phyloP scores from a whole-genome alignment of 2,888 invertebrate genomes.

The Hydropsyche betteni region DNA sequence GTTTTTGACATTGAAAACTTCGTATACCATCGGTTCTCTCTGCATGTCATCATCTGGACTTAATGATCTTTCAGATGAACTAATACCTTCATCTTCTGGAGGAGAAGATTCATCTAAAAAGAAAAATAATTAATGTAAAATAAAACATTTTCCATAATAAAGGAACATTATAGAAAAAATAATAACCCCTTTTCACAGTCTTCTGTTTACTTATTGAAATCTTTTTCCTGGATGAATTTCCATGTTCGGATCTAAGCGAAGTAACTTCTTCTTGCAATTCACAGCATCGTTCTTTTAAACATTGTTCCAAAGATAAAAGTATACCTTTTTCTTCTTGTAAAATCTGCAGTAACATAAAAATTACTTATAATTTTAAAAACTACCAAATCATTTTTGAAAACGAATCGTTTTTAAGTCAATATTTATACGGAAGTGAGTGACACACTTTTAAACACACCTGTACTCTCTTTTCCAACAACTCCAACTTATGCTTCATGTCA shows the following conservation, averaged over 20 bases:
- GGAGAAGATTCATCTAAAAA: slow-evolving; percentile 74
- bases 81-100: slow-evolving; percentile 88
- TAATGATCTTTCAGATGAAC: slow-evolving; percentile 82
- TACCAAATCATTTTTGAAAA: neutral
- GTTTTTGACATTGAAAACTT: slow-evolving; percentile 69
- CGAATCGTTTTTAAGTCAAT: neutral
- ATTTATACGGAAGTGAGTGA: neutral
- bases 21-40: slow-evolving; percentile 69
- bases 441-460: slow-evolving; percentile 62
- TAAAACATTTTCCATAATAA: slow-evolving; percentile 1
- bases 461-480: slow-evolving; percentile 75
- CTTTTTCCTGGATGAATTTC: slow-evolving; percentile 63
- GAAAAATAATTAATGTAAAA: slow-evolving; percentile 37
- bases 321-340: slow-evolving; percentile 82
- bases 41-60: slow-evolving; percentile 76
- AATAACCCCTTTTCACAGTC: slow-evolving; percentile 64
- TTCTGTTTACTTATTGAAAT: slow-evolving; percentile 63
- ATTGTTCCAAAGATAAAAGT: slow-evolving; percentile 76
- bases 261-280: slow-evolving; percentile 78
- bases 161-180: neutral
- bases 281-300: slow-evolving; percentile 78
- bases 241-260: slow-evolving; percentile 67
- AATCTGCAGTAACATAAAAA: slow-evolving; percentile 62
- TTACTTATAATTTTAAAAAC: neutral
- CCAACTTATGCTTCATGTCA: slow-evolving; percentile 72